Evolutionary conservation across 2,888 invertebrate species (phyloP), one percentile per base, ranked within the genome.

Genomic region (Nasonia oneida): DNA sequence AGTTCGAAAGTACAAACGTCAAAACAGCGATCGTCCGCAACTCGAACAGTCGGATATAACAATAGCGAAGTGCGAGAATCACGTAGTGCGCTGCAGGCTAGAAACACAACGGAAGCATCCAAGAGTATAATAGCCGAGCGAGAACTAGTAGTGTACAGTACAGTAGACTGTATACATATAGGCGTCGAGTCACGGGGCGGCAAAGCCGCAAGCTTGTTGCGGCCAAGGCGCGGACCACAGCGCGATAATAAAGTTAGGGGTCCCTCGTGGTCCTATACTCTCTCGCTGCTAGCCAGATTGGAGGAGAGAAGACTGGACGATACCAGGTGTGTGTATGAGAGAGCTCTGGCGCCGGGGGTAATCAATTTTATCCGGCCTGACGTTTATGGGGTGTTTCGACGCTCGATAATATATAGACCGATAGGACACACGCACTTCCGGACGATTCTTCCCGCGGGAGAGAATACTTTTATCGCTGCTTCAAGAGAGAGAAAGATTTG

Each of bases 191-290:
- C 73, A 37, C 82, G 29, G 64, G 23, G 50, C 82, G 50, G 61
- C 77, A 23, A 50, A 47, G 81, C 81, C 75, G 42, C 77, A 77
- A 77, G 77, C 77, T 77, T 71, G 83, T 77, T 77, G 83, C 77
- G 83, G 83, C 67, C 10, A 67, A 5, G 29, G 18, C 42, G 67
- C 67, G 47, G 42, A 53, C 76, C n/a, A 47, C 47, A 53, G 79
- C 64, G 84, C 53, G 78, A 79, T 84, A 84, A 84, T 84, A 84
- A 79, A 84, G 84, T 84, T 84, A 84, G 64, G 64, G 29, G 50
- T 23, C 47, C 80, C 47, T 53, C 71, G 29, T 37, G 39, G 71
- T 42, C n/a, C 71, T 37, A 37, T 5, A 4, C 37, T 12, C 12
- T 39, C 29, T 29, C 29, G 29, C 29, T 1, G 29, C 29, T 29